phyloP scores from a whole-genome alignment of 2,888 invertebrate genomes.

The Lydus trimaculatus region DNA sequence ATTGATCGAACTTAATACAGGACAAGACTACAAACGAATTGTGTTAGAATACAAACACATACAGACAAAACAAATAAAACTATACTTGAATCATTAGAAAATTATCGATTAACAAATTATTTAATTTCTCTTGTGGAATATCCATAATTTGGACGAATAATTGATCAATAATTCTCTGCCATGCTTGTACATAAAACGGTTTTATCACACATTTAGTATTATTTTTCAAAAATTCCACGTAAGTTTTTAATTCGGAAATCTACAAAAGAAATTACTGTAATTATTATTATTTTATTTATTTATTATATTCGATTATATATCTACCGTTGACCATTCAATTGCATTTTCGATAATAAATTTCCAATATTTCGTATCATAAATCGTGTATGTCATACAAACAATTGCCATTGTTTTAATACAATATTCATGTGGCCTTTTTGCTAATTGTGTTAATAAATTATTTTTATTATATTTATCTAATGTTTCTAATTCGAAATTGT shows the following conservation, averaged over 20 bases:
- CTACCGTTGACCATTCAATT: constrained; percentile 48
- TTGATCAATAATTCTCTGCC: constrained; percentile 49
- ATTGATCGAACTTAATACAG: constrained; percentile 49
- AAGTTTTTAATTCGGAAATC: constrained; percentile 46
- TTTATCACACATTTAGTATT: constrained; percentile 35
- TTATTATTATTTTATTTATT: neutral
- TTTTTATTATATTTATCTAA: constrained; percentile 45
- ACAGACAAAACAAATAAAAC: constrained; percentile 6
- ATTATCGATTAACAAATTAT: constrained; percentile 39
- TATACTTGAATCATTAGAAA: constrained; percentile 49
- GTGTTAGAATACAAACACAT: neutral
- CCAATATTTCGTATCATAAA: constrained; percentile 48
- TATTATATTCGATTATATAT: constrained; percentile 24
- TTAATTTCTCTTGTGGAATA: constrained; percentile 29
- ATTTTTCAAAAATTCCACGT: constrained; percentile 44
- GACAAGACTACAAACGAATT: constrained; percentile 48
- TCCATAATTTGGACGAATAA: constrained; percentile 35
- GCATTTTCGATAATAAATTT: constrained; percentile 43
- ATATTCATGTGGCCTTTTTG: constrained; percentile 37
- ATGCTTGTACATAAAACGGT: constrained; percentile 49
- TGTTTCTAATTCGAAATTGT: constrained; percentile 41
- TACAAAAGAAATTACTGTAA: constrained; percentile 32
- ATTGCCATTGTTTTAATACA: constrained; percentile 48
- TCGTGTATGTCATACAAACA: constrained; percentile 47
- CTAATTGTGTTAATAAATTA: constrained; percentile 46